Conservation (phyloP, 2,888 invertebrate genomes). For the Holacanthella duospinosa region DNA sequence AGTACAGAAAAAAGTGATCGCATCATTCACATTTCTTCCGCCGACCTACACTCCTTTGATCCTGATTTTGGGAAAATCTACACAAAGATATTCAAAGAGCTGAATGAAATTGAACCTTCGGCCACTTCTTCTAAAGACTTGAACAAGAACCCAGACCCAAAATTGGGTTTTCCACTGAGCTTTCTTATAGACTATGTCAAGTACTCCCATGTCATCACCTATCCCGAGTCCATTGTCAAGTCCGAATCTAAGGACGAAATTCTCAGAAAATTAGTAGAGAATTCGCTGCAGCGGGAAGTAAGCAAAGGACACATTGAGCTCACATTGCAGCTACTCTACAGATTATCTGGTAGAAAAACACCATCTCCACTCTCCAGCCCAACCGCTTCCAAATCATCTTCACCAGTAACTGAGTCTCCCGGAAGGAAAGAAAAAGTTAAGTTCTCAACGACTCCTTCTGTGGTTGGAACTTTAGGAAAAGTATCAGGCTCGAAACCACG, state of each 20-base stretch:
- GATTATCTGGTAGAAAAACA: not conserved
- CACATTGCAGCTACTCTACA: not conserved
- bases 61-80: slow-evolving; percentile 26
- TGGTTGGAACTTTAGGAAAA: not conserved
- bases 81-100: slow-evolving; percentile 32
- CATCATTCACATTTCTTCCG: slow-evolving; percentile 20
- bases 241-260: slow-evolving; percentile 14
- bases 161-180: slow-evolving; percentile 25
- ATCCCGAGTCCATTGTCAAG: slow-evolving; percentile 12
- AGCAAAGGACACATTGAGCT: slow-evolving; percentile 15
- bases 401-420: not conserved
- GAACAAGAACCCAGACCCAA: slow-evolving; percentile 6
- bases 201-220: slow-evolving; percentile 32
- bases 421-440: slow-evolving; percentile 6
- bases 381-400: slow-evolving; percentile 2
- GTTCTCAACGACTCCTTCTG: not conserved
- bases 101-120: slow-evolving; percentile 32
- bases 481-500: not conserved
- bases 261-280: slow-evolving; percentile 8
- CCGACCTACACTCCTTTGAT: slow-evolving; percentile 1
- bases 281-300: slow-evolving; percentile 10
- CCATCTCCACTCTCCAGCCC: not conserved
- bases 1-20: slow-evolving; percentile 33
- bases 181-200: slow-evolving; percentile 32
- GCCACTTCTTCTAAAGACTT: slow-evolving; percentile 13